Evolutionary conservation across 2,797 vertebrate species (phyloP).

Genomic region (Falco peregrinus): DNA sequence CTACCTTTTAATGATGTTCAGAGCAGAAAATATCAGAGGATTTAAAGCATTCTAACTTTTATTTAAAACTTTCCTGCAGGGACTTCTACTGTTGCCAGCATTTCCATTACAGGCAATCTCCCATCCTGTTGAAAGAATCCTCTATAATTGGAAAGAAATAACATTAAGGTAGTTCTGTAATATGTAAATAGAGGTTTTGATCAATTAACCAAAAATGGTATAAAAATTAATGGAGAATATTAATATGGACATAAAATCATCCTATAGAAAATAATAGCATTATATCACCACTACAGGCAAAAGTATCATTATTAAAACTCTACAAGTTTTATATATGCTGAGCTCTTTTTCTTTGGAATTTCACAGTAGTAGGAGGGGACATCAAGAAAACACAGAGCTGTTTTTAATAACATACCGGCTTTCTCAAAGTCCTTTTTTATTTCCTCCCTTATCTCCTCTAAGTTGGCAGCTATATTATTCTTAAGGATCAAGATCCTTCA

Average conservation of each 20-base stretch:
- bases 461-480: background rate
- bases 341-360: background rate
- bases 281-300: background rate
- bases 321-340: background rate
- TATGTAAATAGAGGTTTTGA: background rate
- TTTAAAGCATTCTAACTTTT: background rate
- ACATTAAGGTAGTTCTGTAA: background rate
- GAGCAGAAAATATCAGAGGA: background rate
- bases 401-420: conserved; percentile 8
- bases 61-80: background rate
- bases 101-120: background rate
- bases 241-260: background rate
- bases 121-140: background rate
- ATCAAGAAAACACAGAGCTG: background rate
- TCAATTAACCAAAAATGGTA: background rate
- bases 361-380: background rate
- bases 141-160: background rate
- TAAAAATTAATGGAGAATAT: background rate
- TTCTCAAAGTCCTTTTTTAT: background rate
- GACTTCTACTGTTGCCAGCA: background rate
- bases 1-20: background rate
- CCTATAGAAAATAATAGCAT: background rate
- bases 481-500: background rate
- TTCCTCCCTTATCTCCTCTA: background rate
- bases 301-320: background rate